Evolutionary conservation across 2,888 invertebrate species (phyloP), one percentile per base, ranked within the genome.

Genomic region (Anagyrus pseudococci): DNA sequence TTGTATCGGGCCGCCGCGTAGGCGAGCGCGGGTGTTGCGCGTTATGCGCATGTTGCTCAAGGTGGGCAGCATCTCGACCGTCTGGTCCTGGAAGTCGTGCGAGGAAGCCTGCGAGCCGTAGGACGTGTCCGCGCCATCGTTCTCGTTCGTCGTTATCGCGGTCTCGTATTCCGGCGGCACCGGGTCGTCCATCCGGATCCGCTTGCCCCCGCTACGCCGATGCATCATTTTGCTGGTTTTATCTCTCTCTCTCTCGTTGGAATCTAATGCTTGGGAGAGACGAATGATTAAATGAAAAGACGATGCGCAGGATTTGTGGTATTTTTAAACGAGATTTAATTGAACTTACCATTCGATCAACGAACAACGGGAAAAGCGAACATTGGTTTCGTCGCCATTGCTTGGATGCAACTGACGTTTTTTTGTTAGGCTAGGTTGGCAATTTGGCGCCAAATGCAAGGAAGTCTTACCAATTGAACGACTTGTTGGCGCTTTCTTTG

Each of bases 111-210:
- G 19, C 8, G 59, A 49, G 6, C 57, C 57, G 41, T 72, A 67
- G 4, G 80, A 79, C 8, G 82, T 83, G 56, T 78, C 77, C 52
- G 81, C 78, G 49, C 82, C 85, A 4, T 85, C 85, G 67, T 84
- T 84, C 44, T 86, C 87, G 13, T 85, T 77, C 40, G 79, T 79
- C 78, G 82, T 81, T 83, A 84, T 84, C 6, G 89, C 88, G 70
- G 89, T 90, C 40, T 93, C 93, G 78, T 92, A 94, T 77, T 94
- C 94, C 64, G 92, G 92, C 54, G 93, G 93, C 22, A 84, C 83
- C 64, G 92, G 92, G 81, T 93, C 93, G 82, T 94, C 94, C 93
- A 95, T 93, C 67, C 94, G 91, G 77, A 94, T 94, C 70, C 94
- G 86, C 84, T 94, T 95, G 71, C 94, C 94, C 75, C 93, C 93